Conservation (phyloP, 1,140 invertebrate species). For the Anadara kagoshimensis region DNA sequence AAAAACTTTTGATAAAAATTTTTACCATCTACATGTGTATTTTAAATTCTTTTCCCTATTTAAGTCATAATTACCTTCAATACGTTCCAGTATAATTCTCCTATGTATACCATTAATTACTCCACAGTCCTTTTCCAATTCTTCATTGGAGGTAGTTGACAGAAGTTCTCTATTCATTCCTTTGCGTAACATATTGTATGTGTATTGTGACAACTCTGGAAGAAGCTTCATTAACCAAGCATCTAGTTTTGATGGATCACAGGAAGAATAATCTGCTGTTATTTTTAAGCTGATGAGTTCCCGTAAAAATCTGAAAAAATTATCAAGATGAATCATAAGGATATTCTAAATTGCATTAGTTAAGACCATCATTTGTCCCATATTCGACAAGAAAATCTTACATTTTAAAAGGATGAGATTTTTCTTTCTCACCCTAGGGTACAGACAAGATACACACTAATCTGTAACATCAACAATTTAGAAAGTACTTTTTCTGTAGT, state of each 20-base stretch:
- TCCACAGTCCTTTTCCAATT: constrained; percentile 92
- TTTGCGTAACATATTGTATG: constrained; percentile 95
- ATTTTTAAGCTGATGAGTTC: constrained; percentile 96
- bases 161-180: constrained; percentile 91
- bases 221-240: constrained; percentile 92
- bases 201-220: constrained; percentile 95
- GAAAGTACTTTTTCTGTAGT: no score
- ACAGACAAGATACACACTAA: no score
- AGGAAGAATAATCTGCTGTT: constrained; percentile 97
- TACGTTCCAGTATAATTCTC: constrained; percentile 87
- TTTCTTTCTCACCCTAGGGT: no score
- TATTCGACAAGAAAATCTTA: no score
- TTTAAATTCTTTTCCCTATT: constrained; percentile 7
- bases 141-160: constrained; percentile 87
- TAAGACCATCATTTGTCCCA: no score
- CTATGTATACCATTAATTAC: constrained; percentile 97
- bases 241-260: constrained; percentile 93
- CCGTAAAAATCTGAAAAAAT: constrained; percentile 85
- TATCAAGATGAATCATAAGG: not conserved
- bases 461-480: no score
- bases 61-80: constrained; percentile 95
- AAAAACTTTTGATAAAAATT: no score
- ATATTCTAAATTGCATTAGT: no score
- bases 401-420: no score
- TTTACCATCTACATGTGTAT: no score